Evolutionary conservation across 2,797 vertebrate species (phyloP).

Genomic region (Sphaeramia orbicularis): DNA sequence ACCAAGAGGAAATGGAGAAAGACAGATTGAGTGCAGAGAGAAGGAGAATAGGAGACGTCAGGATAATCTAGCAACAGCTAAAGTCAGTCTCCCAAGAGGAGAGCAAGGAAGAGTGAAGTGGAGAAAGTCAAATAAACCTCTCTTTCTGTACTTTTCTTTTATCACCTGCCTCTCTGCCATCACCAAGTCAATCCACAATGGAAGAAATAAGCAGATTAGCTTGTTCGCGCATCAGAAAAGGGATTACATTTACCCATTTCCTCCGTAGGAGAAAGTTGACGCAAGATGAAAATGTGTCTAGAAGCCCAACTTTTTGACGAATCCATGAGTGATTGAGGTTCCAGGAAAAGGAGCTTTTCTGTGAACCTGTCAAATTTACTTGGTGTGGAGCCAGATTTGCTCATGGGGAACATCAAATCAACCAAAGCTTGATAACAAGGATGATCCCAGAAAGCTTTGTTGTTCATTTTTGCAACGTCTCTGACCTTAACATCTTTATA

Average conservation of each 20-base stretch:
- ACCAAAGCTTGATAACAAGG: slow-evolving; percentile 42
- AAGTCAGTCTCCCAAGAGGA: slow-evolving; percentile 44
- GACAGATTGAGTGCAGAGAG: slow-evolving; percentile 26
- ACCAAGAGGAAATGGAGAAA: slow-evolving; percentile 11
- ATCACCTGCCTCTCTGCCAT: slow-evolving; percentile 73
- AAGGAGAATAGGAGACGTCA: slow-evolving; percentile 46
- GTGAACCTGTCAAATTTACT: slow-evolving; percentile 52
- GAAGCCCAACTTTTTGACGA: slow-evolving; percentile 51
- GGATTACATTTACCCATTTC: slow-evolving; percentile 75
- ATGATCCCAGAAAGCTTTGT: slow-evolving; percentile 29
- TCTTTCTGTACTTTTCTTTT: slow-evolving; percentile 64
- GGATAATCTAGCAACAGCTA: slow-evolving; percentile 65
- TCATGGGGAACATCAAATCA: slow-evolving; percentile 61
- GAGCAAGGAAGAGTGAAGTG: slow-evolving; percentile 46
- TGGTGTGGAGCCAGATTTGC: slow-evolving; percentile 44
- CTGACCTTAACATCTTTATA: slow-evolving; percentile 4
- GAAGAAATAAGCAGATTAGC: slow-evolving; percentile 80
- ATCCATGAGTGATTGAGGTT: slow-evolving; percentile 66
- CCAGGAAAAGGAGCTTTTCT: slow-evolving; percentile 61
- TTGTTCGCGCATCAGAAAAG: slow-evolving; percentile 73
- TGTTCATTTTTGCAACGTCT: neutral
- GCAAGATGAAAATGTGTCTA: slow-evolving; percentile 67
- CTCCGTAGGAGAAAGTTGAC: slow-evolving; percentile 50
- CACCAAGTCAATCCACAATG: slow-evolving; percentile 72
- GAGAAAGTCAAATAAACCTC: slow-evolving; percentile 68